A percentile compares a stretch with the other conserved stretches of the same genome.
phyloP scores from a whole-genome alignment of 2,888 invertebrate genomes.

The Agrochola lychnidis region DNA sequence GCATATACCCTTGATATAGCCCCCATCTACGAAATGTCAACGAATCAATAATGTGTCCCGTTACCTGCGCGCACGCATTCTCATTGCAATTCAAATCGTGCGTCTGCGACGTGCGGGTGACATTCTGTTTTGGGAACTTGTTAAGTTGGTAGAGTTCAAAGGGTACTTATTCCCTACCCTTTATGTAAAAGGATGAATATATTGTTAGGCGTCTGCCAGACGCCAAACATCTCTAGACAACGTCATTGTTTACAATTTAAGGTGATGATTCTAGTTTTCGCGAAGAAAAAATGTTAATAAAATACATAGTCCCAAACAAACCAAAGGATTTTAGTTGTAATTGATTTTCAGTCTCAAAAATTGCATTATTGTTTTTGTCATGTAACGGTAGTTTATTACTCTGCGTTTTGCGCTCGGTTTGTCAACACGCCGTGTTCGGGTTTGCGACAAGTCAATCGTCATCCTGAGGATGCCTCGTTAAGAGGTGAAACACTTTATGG shows the following conservation, averaged over 20 bases:
- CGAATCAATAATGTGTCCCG: conserved; percentile 71
- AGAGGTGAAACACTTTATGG: no score
- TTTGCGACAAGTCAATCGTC: no score
- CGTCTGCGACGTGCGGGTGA: conserved; percentile 44
- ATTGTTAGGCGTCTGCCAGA: neutral
- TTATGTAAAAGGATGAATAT: conserved; percentile 7
- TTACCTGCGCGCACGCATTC: conserved; percentile 69
- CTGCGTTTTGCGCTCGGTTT: no score
- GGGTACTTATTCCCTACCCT: conserved; percentile 4
- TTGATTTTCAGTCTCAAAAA: neutral
- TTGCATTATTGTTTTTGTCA: neutral
- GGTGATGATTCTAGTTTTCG: neutral
- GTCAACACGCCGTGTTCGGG: no score
- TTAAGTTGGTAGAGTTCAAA: conserved; percentile 33
- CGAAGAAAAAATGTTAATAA: neutral
- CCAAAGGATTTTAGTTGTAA: neutral
- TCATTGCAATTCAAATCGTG: conserved; percentile 75
- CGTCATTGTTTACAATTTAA: neutral
- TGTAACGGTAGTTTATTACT: no score
- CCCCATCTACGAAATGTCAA: conserved; percentile 63
- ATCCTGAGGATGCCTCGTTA: no score
- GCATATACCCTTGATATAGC: conserved; percentile 43
- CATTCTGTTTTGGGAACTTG: conserved; percentile 51
- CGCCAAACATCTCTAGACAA: neutral
- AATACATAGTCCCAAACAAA: neutral